Base-by-base conservation (phyloP, 2,888 invertebrate genomes). In the Hypolimnas misippus region DNA sequence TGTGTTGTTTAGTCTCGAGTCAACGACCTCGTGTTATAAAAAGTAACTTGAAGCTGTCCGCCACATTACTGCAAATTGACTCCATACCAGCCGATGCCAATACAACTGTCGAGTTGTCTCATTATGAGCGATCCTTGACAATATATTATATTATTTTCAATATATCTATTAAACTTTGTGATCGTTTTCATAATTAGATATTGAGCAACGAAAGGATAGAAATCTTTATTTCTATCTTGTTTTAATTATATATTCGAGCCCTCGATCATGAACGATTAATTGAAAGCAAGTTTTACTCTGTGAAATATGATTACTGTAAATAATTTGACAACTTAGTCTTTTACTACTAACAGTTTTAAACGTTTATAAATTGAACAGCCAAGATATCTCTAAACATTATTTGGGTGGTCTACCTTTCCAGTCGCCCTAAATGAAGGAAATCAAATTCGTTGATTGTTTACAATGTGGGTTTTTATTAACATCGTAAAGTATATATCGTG, bases 21-120 rank as follows among this genome's bases (percentile, higher is more conserved):
- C 89, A 84, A 78, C 72, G 88, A 86, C 83, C 89, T 77, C 79
- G 62, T 62, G 67, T 73, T 79, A 81, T 86, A 89, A 89, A 89
- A 89, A 89, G 88, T 85, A 82, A 84, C 81, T 78, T 75, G 84
- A 83, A 83, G 84, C 84, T 78, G 83, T 78, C 77, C 75, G 76
- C 73, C 79, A 80, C 79, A 84, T 82, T 83, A 83, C 84, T 84
- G 87, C 88, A 88, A 87, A 88, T 86, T 86, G 86, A 81, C 79
- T 82, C 88, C 88, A 84, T 90, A 87, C 87, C 82, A 78, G 86
- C 68, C 71, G 73, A 71, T 67, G 65, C 69, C 70, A 57, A 70
- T 62, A 65, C 63, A 53, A 52, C 57, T 61, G 51, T 42, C 61
- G 56, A 61, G 40, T 68, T 62, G 66, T 64, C 63, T 63, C 71